Conservation (phyloP, 23 tunicate genomes). For the Styela clava region DNA sequence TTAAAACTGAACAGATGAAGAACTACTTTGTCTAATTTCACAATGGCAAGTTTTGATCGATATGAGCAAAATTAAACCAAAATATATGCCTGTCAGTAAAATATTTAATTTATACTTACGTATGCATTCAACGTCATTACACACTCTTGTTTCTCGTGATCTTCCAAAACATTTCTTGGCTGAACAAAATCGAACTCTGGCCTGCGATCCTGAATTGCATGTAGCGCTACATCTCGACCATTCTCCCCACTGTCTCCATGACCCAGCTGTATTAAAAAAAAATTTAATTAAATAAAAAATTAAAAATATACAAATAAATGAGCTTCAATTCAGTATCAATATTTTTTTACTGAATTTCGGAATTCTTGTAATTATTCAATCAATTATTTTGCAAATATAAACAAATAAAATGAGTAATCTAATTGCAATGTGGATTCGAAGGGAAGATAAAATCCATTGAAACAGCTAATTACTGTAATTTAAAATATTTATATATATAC, state of each 20-base stretch:
- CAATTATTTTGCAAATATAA: neutral
- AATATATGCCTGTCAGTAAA: too few species aligned
- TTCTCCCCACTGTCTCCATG: neutral
- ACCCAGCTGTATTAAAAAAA: neutral
- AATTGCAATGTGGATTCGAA: too few species aligned
- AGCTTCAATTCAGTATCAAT: neutral
- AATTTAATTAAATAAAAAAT: neutral
- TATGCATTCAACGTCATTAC: conserved; percentile 3
- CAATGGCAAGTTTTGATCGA: too few species aligned
- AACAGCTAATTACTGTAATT: too few species aligned
- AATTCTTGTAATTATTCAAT: too few species aligned
- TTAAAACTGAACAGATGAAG: too few species aligned
- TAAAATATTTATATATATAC: too few species aligned
- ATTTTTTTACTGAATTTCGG: too few species aligned
- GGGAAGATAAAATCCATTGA: too few species aligned
- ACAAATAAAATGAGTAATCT: neutral
- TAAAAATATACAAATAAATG: neutral
- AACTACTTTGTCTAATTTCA: too few species aligned
- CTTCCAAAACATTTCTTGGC: neutral
- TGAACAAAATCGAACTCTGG: neutral
- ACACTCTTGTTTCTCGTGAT: neutral
- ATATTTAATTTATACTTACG: too few species aligned
- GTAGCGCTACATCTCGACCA: neutral
- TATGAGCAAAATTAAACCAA: too few species aligned
- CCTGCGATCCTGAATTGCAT: conserved; percentile 2